Percentiles rank a stretch among this genome's conserved stretches.
phyloP scores from a whole-genome alignment of 2,113 vertebrate species.

The Zosterops japonicus region DNA sequence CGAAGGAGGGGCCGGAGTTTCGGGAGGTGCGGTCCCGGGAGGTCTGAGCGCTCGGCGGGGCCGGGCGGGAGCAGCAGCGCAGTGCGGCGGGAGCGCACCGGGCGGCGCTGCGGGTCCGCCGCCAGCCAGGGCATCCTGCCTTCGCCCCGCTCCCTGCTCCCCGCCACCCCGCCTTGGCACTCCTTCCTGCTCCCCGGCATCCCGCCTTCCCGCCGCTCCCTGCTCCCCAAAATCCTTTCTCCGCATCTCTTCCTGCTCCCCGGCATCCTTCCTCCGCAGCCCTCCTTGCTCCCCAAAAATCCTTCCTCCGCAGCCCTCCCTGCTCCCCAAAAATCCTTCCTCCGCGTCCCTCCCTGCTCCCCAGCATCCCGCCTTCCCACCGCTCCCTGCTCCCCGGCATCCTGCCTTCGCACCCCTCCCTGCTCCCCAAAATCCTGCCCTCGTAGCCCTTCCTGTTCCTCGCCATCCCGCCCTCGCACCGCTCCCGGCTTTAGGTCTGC shows the following conservation, averaged over 20 bases:
- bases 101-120: slow-evolving; percentile 6
- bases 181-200: too few species aligned
- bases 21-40: rapidly evolving
- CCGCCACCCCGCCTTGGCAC: too few species aligned
- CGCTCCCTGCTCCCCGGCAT: rapidly evolving
- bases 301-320: rapidly evolving
- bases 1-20: too few species aligned
- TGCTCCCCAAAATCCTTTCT: background rate
- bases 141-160: too few species aligned
- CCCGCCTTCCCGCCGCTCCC: rapidly evolving
- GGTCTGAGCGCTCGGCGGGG: too few species aligned
- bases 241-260: background rate
- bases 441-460: rapidly evolving
- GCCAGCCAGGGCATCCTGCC: background rate
- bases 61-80: background rate
- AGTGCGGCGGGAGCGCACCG: background rate
- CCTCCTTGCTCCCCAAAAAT: rapidly evolving
- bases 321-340: too few species aligned
- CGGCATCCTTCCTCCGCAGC: rapidly evolving
- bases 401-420: background rate
- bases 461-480: rapidly evolving
- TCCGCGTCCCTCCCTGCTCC: too few species aligned
- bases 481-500: rapidly evolving
- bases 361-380: too few species aligned
- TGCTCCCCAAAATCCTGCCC: too few species aligned